Conservation (phyloP, 2,797 vertebrate species). For the Balearica regulorum region DNA sequence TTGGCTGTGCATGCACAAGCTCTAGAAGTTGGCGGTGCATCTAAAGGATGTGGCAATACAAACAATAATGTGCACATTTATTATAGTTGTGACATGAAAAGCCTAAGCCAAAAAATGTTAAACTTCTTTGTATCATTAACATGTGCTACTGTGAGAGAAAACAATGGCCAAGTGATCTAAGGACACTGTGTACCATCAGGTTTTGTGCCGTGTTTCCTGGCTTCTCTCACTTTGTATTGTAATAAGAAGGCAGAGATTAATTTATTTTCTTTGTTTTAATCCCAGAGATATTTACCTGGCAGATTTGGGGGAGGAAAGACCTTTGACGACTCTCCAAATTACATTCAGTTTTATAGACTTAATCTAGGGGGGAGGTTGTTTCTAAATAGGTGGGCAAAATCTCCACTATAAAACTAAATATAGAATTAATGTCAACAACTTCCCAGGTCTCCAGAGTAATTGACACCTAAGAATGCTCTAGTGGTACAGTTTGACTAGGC, state of each 20-base stretch:
- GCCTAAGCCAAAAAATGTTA: conserved; percentile 39
- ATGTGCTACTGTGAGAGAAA: conserved; percentile 37
- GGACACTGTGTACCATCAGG: conserved; percentile 64
- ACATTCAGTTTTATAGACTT: neutral
- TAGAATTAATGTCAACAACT: neutral
- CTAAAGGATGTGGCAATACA: conserved; percentile 45
- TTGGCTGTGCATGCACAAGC: neutral
- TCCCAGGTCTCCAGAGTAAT: neutral
- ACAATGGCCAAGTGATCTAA: conserved; percentile 54
- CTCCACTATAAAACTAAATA: neutral
- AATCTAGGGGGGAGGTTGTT: neutral
- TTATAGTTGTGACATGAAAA: conserved; percentile 51
- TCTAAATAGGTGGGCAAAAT: neutral
- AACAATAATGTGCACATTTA: conserved; percentile 50
- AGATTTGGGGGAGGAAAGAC: neutral
- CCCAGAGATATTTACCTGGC: conserved; percentile 30
- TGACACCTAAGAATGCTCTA: neutral
- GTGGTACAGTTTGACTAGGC: neutral
- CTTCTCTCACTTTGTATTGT: conserved; percentile 51
- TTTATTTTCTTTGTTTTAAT: conserved; percentile 52
- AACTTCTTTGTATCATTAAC: conserved; percentile 50
- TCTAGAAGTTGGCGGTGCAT: conserved; percentile 15
- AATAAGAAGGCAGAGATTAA: conserved; percentile 16
- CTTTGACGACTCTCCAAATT: conserved; percentile 2
- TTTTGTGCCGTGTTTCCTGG: conserved; percentile 43